Evolutionary conservation across 2,797 vertebrate genomes (phyloP).

Genomic region (Leptodactylus fallax): DNA sequence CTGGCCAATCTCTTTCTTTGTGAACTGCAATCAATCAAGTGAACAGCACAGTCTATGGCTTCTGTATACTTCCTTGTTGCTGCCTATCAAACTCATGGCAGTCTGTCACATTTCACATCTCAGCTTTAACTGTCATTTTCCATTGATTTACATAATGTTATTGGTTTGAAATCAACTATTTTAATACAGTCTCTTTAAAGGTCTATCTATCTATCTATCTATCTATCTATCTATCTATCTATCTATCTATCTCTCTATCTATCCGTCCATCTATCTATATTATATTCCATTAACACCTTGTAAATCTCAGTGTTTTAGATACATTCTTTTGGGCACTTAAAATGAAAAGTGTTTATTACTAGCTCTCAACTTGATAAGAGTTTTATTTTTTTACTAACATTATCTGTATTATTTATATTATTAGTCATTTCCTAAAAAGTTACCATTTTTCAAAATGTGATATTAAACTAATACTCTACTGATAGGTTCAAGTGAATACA

Average conservation of each 20-base stretch:
- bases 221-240: too few relatives aligned
- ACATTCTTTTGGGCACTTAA: background rate
- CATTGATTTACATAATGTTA: conserved; percentile 26
- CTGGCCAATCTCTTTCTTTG: conserved; percentile 56
- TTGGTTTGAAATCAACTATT: background rate
- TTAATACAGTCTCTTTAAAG: background rate
- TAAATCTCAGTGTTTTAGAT: background rate
- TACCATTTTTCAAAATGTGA: too few relatives aligned
- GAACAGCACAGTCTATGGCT: conserved; percentile 28
- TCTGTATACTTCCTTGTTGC: conserved; percentile 20
- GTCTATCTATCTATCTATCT: background rate
- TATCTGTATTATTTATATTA: too few relatives aligned
- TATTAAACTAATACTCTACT: too few relatives aligned
- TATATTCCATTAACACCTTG: background rate
- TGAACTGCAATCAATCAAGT: conserved; percentile 58
- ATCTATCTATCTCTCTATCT: background rate
- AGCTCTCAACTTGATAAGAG: too few relatives aligned
- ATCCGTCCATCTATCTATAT: background rate
- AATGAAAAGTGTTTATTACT: background rate
- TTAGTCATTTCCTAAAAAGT: too few relatives aligned
- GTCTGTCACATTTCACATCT: conserved; percentile 33
- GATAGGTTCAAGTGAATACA: too few relatives aligned
- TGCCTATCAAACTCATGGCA: conserved; percentile 48
- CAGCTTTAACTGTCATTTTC: conserved; percentile 28
- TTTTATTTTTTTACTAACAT: too few relatives aligned